Evolutionary conservation across 1,140 invertebrate genomes (phyloP).

Genomic region (Pantala flavescens): DNA sequence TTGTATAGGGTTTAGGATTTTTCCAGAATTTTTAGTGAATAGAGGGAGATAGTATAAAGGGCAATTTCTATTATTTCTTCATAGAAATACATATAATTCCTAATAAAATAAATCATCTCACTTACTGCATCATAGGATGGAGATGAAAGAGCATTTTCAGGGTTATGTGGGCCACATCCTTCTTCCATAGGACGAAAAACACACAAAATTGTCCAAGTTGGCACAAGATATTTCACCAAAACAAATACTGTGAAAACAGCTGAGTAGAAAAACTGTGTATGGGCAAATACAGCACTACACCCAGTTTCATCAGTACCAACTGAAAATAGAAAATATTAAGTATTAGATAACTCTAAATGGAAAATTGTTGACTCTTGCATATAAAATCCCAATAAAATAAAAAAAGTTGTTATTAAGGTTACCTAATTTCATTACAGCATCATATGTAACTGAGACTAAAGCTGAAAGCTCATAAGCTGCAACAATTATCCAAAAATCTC

Average conservation of each 20-base stretch:
- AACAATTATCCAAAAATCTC: conserved; percentile 43
- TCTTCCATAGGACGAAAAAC: conserved; percentile 38
- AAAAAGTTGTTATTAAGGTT: no score
- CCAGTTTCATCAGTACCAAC: conserved; percentile 38
- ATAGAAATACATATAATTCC: no score
- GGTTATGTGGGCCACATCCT: conserved; percentile 23
- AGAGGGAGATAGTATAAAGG: no score
- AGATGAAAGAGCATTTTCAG: neutral
- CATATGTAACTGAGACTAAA: conserved; percentile 38
- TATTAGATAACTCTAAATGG: no score
- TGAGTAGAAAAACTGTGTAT: conserved; percentile 40
- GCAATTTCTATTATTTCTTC: no score
- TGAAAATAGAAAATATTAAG: conserved; percentile 28
- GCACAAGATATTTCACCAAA: conserved; percentile 39
- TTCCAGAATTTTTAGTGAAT: no score
- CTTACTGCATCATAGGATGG: conserved; percentile 4
- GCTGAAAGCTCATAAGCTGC: conserved; percentile 42
- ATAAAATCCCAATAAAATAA: no score
- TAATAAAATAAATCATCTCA: neutral
- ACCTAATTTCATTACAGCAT: conserved; percentile 39
- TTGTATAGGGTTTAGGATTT: no score
- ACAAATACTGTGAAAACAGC: conserved; percentile 36
- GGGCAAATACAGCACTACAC: conserved; percentile 43
- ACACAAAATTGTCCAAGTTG: conserved; percentile 42
- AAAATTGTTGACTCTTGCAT: no score